Percentiles rank a stretch among this genome's conserved stretches.
Evolutionary conservation across 1,140 invertebrate genomes (phyloP).

Genomic region (Oryctes rhinoceros): DNA sequence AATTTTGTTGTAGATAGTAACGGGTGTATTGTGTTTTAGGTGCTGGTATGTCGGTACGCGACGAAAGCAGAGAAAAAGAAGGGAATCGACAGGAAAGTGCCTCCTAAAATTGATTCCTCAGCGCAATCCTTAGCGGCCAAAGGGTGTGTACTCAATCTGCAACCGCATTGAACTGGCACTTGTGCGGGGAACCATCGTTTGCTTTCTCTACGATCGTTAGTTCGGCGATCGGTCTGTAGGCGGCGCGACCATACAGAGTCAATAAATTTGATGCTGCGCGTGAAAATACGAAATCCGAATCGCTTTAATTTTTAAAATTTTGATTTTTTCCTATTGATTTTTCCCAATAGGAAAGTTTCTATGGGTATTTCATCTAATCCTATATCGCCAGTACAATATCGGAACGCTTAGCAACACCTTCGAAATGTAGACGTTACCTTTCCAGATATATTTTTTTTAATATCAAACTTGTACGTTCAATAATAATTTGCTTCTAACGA

Average conservation of each 20-base stretch:
- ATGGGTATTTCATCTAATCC: background rate
- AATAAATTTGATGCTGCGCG: slow-evolving; percentile 60
- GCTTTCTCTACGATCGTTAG: slow-evolving; percentile 49
- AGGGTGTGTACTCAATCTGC: slow-evolving; percentile 64
- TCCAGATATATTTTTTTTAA: no score
- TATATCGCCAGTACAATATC: background rate
- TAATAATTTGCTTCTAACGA: no score
- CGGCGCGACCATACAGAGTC: slow-evolving; percentile 54
- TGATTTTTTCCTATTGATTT: slow-evolving; percentile 41
- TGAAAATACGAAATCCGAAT: slow-evolving; percentile 38
- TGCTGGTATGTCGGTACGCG: slow-evolving; percentile 46
- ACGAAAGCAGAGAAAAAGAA: slow-evolving; percentile 62
- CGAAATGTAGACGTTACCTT: background rate
- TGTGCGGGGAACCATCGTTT: slow-evolving; percentile 53
- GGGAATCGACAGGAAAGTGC: slow-evolving; percentile 65
- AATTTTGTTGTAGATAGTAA: background rate
- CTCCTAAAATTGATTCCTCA: slow-evolving; percentile 66
- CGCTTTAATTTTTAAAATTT: slow-evolving; percentile 39
- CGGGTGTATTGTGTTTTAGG: slow-evolving; percentile 24
- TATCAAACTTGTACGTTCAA: no score
- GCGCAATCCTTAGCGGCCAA: slow-evolving; percentile 66
- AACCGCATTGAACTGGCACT: slow-evolving; percentile 55
- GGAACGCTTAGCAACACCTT: background rate
- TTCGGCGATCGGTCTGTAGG: slow-evolving; percentile 42
- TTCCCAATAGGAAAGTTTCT: background rate